phyloP scores from a whole-genome alignment of 2,797 vertebrate species.

The Acipenser transmontanus region DNA sequence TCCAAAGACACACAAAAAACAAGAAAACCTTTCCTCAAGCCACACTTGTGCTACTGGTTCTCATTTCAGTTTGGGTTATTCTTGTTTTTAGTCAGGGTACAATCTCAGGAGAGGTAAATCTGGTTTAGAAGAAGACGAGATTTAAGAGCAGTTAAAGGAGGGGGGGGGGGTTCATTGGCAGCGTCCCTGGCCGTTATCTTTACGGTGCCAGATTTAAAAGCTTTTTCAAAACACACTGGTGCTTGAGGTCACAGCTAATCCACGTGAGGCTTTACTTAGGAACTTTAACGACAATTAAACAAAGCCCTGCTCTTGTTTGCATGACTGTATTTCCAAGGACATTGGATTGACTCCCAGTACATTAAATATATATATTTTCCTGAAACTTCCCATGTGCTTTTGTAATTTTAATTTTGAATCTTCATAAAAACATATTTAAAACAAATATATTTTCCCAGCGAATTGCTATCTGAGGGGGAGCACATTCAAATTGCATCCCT shows the following conservation, averaged over 20 bases:
- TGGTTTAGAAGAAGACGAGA: no score
- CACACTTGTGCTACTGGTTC: background rate
- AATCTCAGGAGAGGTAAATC: no score
- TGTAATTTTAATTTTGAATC: no score
- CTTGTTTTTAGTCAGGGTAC: no score
- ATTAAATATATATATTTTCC: background rate
- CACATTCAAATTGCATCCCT: no score
- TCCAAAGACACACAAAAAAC: conserved; percentile 15
- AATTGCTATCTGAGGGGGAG: no score
- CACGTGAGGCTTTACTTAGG: conserved; percentile 36
- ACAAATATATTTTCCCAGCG: no score
- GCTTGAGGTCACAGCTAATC: conserved; percentile 41
- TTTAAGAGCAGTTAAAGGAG: background rate
- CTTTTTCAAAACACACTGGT: conserved; percentile 42
- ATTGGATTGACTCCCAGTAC: no score
- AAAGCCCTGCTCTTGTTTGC: conserved; percentile 8
- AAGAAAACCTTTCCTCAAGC: background rate
- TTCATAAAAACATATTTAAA: no score
- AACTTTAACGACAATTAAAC: conserved; percentile 44
- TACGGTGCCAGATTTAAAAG: conserved; percentile 39
- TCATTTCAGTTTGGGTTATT: no score
- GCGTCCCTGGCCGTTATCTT: conserved; percentile 42
- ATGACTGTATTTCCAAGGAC: no score
- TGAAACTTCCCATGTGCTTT: no score
- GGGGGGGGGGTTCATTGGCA: conserved; percentile 16